Base-by-base conservation (phyloP, 64 coral and sea anemone species). In the Montipora efflorescens region DNA sequence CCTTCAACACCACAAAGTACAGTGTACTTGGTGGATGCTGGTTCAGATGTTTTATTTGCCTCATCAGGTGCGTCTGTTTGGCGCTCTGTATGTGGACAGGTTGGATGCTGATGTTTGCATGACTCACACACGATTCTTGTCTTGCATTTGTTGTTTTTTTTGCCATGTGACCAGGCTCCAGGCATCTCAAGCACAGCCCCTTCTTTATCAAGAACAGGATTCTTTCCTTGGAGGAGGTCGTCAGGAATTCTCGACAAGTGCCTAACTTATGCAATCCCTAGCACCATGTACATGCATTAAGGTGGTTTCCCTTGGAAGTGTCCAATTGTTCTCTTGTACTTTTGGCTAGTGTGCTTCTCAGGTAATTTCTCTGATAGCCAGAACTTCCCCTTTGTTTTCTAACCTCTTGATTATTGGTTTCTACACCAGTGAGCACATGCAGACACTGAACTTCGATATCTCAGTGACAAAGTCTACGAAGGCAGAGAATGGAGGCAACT, bases 151-250 rank as follows among this genome's bases (percentile, higher is more conserved):
- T 94, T 85, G 12, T 82, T 28, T n/a, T n/a, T 20, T 85, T 94
- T n/a, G 93, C 87, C 79, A 94, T 84, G 70, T 94, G 87, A 59
- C 87, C 93, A 18, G 79, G 79, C 6, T 22, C n/a, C 16, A 94
- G 48, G 50, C 80, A 94, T 3, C 59, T 57, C 5, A 94, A 18
- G 5, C 87, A 94, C 18, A 94, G 69, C 71, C 93, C 68, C n/a
- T 67, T 69, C 50, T 62, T 89, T 3, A 85, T 84, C 3, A 89
- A 61, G 21, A 78, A 90, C 46, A 8, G 46, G 19, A 82, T 22
- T 69, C 74, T 90, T 64, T 82, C 28, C 2, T 57, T 25, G 15
- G 75, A 46, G 5, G 68, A 53, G 6, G 58, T 89, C 2, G 36
- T 59, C 20, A 36, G 6, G 79, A 90, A 85, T 8, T 89, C 48